These are phyloP conservation scores for Umimayanthus chanpuru DNA, from an alignment of 92 coral and sea anemone species.

Conservation along the genomic window DNA sequence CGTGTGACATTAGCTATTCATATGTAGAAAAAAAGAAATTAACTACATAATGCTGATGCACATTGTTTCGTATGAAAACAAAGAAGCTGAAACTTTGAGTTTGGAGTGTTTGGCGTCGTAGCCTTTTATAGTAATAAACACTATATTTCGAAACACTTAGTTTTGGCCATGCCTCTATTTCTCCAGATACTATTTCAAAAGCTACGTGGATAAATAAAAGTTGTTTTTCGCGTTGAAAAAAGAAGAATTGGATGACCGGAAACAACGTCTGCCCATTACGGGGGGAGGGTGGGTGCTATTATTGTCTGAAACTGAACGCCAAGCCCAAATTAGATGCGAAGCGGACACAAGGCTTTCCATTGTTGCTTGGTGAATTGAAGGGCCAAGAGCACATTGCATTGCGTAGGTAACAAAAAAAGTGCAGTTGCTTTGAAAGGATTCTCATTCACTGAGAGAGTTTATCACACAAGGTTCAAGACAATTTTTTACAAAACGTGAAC, in stretches of 20 bases:
- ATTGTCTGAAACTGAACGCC: not conserved
- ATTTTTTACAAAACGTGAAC: not conserved
- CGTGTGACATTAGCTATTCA: no score
- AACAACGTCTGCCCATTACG: constrained; percentile 2
- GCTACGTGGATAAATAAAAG: not conserved
- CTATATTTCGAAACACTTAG: no score
- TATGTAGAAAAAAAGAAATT: no score
- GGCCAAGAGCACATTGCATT: not conserved
- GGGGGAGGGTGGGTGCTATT: constrained; percentile 37
- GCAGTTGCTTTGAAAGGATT: not conserved
- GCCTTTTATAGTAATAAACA: not conserved
- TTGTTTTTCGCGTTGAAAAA: no score
- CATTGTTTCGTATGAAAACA: not conserved
- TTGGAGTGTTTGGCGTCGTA: no score
- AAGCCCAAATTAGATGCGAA: constrained; percentile 12
- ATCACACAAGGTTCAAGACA: not conserved
- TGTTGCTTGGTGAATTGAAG: constrained; percentile 1
- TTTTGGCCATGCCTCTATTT: not conserved
- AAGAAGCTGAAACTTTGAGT: not conserved
- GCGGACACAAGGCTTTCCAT: constrained; percentile 16
- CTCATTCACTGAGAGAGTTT: not conserved
- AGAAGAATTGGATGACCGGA: constrained; percentile 11
- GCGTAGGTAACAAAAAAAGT: constrained; percentile 36
- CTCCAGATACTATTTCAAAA: not conserved
- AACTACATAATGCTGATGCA: no score